Evolutionary conservation across 2,888 invertebrate genomes (phyloP), one percentile per base, ranked within the genome.

Genomic region (Acleris literana): DNA sequence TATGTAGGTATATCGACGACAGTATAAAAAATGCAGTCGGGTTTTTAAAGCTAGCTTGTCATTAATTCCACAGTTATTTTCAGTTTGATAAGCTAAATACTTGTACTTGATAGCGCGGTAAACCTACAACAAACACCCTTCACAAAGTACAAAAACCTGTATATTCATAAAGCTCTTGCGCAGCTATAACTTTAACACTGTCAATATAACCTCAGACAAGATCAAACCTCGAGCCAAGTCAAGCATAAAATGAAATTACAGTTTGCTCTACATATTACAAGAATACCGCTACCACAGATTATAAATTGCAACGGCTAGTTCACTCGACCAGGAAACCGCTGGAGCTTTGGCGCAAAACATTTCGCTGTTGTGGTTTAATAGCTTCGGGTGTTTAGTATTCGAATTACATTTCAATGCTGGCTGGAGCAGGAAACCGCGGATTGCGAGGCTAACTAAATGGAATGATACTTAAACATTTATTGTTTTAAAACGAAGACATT

Each of bases 221-320:
- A 63, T 49, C 54, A 61, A 51, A 56, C 60, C 29, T 33, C 55
- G 55, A 59, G 39, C 29, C 25, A 60, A 61, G 51, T 46, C 60
- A 29, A 55, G 56, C 60, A 46, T 56, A 51, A 61, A 65, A 65
- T 44, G 55, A 65, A 60, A 65, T 65, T 65, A 65, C 60, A 57
- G 54, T 61, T 65, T 52, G 51, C 55, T 39, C 29, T 43, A 55
- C 51, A 61, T 61, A 65, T 60, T 51, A 56, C 60, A 55, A 61
- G 55, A 65, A 61, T 51, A 60, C 55, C 48, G 48, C 58, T 25
- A 33, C 43, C 49, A 52, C 29, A 65, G 55, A 55, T 54, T 46
- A 49, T 25, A 57, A n/a, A 20, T 13, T 18, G 29, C n/a, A 65
- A 18, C 55, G 44, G 56, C 33, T 48, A 46, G 29, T 22, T 20